Evolutionary conservation across 2,797 vertebrate species (phyloP), one percentile per base, ranked within the genome.

Genomic region (Tympanoctomys barrerae): DNA sequence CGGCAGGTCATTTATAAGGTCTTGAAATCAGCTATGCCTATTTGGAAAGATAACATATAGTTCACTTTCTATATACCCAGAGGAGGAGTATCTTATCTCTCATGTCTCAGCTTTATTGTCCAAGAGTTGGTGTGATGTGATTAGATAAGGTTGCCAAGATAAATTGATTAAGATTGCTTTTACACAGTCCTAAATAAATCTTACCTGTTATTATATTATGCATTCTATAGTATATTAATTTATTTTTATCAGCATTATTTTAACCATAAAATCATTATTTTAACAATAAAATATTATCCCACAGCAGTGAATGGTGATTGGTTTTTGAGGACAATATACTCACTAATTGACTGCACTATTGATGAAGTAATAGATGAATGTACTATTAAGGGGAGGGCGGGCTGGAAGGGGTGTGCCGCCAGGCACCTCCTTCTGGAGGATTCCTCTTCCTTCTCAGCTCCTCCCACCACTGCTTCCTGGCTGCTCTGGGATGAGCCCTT

Each of bases 161-260:
- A 33, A 62, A 42, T 24, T n/a, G n/a, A n/a, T n/a, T 95, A 85
- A 22, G 52, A 79, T 22, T 90, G 2, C 79, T 36, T 31, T 75
- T 8, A 28, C 28, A 71, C 31, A 31, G 52, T 0, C 5, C 31
- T 78, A 62, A 71, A 59, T 42, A 77, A 39, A 90, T 79, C 22
- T 87, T 77, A 62, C 5, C 19, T 89, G 26, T 62, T 70, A 2
- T 87, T 59, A 61, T 2, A 80, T 68, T 81, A 18, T 54, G 4
- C 33, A 39, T 77, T 77, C 77, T 87, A 85, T 28, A 31, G 3
- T n/a, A 11, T 89, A 81, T 77, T 89, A 28, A 46, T 77, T 70
- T 86, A 70, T 59, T 89, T 87, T 86, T 79, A 7, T 42, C 64
- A 82, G 39, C 71, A 18, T 89, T 87, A 36, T 84, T 89, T 94